Conservation (phyloP, 1,140 invertebrate species). For the Varroa destructor region DNA sequence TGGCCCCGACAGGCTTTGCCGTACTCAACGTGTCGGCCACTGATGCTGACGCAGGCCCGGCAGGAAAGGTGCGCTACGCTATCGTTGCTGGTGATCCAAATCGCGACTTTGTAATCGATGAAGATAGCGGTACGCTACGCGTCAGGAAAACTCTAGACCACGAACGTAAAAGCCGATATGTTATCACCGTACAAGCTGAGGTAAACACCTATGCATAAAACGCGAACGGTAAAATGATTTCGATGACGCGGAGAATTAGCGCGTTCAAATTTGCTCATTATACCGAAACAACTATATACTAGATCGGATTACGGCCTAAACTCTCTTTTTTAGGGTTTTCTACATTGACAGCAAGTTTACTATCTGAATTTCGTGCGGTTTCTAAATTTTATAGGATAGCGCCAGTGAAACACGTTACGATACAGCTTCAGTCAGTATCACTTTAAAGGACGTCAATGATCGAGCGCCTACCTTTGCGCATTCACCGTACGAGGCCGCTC, state of each 20-base stretch:
- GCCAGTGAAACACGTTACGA: conserved; percentile 49
- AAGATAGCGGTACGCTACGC: conserved; percentile 71
- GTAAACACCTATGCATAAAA: conserved; percentile 37
- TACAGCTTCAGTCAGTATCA: conserved; percentile 51
- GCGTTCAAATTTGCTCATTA: too few species aligned
- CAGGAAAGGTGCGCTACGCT: conserved; percentile 72
- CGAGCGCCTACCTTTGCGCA: conserved; percentile 78
- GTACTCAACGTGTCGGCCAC: conserved; percentile 70
- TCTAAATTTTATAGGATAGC: conserved; percentile 47
- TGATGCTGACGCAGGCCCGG: conserved; percentile 73
- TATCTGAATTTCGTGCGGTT: conserved; percentile 39
- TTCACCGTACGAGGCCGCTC: conserved; percentile 74
- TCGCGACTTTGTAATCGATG: conserved; percentile 72
- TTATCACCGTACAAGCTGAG: conserved; percentile 68
- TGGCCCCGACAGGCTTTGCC: conserved; percentile 77
- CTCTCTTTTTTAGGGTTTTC: too few species aligned
- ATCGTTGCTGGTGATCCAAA: conserved; percentile 77
- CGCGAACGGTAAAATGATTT: too few species aligned
- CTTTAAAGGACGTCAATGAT: conserved; percentile 81
- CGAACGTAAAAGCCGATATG: conserved; percentile 68
- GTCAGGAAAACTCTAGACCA: conserved; percentile 81
- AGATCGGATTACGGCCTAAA: too few species aligned
- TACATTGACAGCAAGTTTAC: too few species aligned
- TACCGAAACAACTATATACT: too few species aligned
- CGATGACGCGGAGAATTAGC: too few species aligned